Conservation (phyloP, 2,888 invertebrate species). For the Phyllotreta cruciferae region DNA sequence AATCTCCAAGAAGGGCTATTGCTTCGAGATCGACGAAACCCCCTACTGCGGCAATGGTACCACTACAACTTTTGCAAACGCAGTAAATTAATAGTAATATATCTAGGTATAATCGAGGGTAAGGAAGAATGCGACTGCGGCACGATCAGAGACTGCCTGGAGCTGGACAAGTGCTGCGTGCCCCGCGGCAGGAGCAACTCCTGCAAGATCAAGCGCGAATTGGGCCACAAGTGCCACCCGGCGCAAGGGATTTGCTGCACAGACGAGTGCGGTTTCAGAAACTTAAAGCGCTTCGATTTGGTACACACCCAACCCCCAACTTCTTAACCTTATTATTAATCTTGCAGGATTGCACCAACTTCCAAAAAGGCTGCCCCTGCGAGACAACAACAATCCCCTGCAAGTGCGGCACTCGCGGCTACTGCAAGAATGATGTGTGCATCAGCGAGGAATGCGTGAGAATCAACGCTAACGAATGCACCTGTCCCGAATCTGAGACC, state of each 20-base stretch:
- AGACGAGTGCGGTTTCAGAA: conserved; percentile 56
- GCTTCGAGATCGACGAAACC: conserved; percentile 59
- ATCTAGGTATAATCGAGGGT: conserved; percentile 71
- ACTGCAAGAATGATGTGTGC: conserved; percentile 61
- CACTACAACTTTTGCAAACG: background rate
- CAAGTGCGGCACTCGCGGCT: conserved; percentile 62
- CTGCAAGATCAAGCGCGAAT: conserved; percentile 59
- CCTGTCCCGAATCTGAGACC: conserved; percentile 50
- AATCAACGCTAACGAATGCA: conserved; percentile 61
- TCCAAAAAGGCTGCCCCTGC: conserved; percentile 59
- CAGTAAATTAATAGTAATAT: no score
- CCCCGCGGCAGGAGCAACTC: conserved; percentile 61
- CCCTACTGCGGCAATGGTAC: conserved; percentile 66
- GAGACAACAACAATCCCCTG: conserved; percentile 49
- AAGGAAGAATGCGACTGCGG: conserved; percentile 77
- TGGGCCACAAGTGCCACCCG: conserved; percentile 61
- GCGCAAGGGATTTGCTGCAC: conserved; percentile 65
- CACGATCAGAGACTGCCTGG: conserved; percentile 63
- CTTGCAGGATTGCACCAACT: conserved; percentile 58
- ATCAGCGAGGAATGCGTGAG: conserved; percentile 63
- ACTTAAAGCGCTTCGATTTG: conserved; percentile 33
- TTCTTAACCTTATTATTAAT: conserved; percentile 4
- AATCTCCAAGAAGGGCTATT: conserved; percentile 63
- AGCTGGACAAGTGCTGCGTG: conserved; percentile 63
- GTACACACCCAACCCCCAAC: conserved; percentile 25